Base-by-base conservation (phyloP, 92 coral and sea anemone species). In the Chrysogorgia sp. region DNA sequence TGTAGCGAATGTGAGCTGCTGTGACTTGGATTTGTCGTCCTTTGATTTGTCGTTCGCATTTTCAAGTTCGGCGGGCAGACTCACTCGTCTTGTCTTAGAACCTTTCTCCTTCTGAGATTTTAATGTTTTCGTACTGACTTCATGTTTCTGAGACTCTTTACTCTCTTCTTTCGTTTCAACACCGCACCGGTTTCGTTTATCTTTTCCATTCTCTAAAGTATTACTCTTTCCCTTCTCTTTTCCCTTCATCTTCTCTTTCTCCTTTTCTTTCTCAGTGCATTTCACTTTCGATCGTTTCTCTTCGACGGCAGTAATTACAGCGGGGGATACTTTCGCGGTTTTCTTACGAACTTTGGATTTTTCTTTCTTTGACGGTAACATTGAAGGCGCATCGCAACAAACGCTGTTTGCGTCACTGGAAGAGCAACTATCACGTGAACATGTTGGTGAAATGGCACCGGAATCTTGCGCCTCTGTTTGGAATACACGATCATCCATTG, bases 221-320 rank as follows among this genome's bases (percentile, higher is more conserved):
- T 69, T 55, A 33, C 55, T 72, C 31, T 0, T 60, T 28, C 87
- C 91, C 53, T 75, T 87, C 22, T 89, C 97, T 14, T 91, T 96
- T 40, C 81, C 86, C 60, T 94, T 92, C 47, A 86, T 86, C 76
- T 86, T 93, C 12, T 89, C 86, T 58, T 92, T 94, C 2, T 94
- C 98, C 74, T 86, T 89, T 34, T 83, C 85, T 25, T 40, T 80
- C 34, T 59, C 30, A 25, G 62, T 85, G 10, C 12, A 58, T 47
- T 85, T 81, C 14, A 24, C 64, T 74, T 65, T 85, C 76, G 52
- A 41, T 34, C 53, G 72, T 48, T 32, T 61, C 72, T 40, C 28
- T 62, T 22, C 32, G n/a, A n/a, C n/a, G n/a, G n/a, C n/a, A n/a
- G 81, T n/a, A 1, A 63, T 48, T 13, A 71, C 50, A 10, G 48